phyloP scores from a whole-genome alignment of 1,140 invertebrate species.

The Bombus superbus region DNA sequence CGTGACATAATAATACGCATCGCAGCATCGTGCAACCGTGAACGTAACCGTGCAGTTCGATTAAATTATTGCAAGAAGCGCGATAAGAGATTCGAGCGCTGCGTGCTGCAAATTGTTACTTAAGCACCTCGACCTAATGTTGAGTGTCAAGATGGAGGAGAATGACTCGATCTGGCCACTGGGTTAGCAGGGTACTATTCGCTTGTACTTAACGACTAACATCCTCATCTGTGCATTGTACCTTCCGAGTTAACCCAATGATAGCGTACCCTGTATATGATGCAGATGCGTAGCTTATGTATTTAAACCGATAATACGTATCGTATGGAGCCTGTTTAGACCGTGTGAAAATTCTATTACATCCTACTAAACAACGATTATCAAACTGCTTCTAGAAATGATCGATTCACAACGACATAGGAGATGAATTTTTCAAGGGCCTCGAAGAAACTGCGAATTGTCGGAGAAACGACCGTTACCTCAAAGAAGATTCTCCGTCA shows the following conservation, averaged over 20 bases:
- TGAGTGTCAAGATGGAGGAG: slow-evolving; percentile 64
- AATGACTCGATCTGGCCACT: slow-evolving; percentile 56
- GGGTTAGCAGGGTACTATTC: slow-evolving; percentile 77
- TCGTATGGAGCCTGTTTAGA: not conserved
- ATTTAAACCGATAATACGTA: slow-evolving; percentile 54
- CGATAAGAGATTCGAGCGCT: slow-evolving; percentile 42
- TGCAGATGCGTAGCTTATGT: slow-evolving; percentile 48
- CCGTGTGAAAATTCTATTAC: slow-evolving; percentile 6
- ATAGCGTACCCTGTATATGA: slow-evolving; percentile 51
- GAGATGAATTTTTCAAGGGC: not conserved
- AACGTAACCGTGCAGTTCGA: slow-evolving; percentile 33
- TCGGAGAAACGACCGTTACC: not conserved
- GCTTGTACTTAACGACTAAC: slow-evolving; percentile 77
- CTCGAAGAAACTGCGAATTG: not conserved
- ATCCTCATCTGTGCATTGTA: slow-evolving; percentile 77
- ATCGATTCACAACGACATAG: not conserved
- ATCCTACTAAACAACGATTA: not conserved
- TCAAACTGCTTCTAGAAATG: not conserved
- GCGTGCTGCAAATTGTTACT: slow-evolving; percentile 54
- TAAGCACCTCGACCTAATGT: slow-evolving; percentile 52
- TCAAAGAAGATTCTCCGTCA: not conserved
- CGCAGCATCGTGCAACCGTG: slow-evolving; percentile 8
- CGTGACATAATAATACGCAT: slow-evolving; percentile 22
- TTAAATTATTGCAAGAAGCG: slow-evolving; percentile 49
- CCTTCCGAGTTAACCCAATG: slow-evolving; percentile 64